These are phyloP conservation scores for Euura lappo DNA, from an alignment of 1,140 invertebrate genomes.

Conservation along the genomic window DNA sequence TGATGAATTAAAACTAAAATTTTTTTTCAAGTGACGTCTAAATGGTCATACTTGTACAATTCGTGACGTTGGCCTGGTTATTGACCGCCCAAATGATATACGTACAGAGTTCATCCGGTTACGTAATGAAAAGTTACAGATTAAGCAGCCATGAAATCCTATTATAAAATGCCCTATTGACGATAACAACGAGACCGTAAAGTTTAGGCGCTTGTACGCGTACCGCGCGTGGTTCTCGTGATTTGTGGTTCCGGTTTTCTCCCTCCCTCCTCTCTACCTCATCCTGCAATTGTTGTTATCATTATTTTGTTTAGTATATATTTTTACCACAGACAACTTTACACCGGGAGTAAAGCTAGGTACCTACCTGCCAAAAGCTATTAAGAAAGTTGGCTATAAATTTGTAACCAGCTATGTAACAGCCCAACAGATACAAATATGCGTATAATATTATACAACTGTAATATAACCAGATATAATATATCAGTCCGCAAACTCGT, in stretches of 20 bases:
- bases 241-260: not conserved
- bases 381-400: not conserved
- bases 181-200: not conserved
- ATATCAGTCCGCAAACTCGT: not conserved
- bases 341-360: not conserved
- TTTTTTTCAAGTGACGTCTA: too few relatives aligned
- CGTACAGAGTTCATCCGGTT: too few relatives aligned
- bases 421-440: not conserved
- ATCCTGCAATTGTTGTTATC: not conserved
- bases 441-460: not conserved
- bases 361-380: not conserved
- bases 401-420: not conserved
- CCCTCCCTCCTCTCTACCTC: not conserved
- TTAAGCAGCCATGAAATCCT: not conserved
- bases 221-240: not conserved
- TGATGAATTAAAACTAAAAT: too few relatives aligned
- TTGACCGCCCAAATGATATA: too few relatives aligned
- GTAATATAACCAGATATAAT: not conserved
- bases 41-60: too few relatives aligned
- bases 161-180: conserved; percentile 1
- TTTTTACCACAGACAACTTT: not conserved
- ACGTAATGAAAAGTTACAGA: not conserved
- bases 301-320: not conserved
- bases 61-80: too few relatives aligned
- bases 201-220: not conserved